Percentiles rank a stretch among this genome's conserved stretches.
These are phyloP conservation scores for Fragum whitleyi DNA, from an alignment of 2,888 invertebrate genomes.

Conservation along the genomic window DNA sequence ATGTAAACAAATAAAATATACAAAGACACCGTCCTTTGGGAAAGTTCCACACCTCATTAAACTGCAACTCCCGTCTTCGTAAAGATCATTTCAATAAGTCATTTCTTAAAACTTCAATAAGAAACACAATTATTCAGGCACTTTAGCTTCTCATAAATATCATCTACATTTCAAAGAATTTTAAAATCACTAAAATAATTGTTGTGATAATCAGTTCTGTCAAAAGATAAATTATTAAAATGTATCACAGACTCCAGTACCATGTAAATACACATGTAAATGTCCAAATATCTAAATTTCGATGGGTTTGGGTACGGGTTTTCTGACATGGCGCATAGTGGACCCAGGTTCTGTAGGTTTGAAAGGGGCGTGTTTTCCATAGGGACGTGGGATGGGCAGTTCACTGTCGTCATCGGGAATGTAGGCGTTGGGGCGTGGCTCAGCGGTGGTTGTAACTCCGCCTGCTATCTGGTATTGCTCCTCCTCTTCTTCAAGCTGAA, in stretches of 20 bases:
- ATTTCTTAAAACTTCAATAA: no score
- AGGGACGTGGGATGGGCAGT: constrained; percentile 85
- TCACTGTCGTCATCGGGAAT: constrained; percentile 85
- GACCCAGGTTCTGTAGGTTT: constrained; percentile 84
- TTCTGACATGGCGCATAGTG: constrained; percentile 84
- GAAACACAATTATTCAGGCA: no score
- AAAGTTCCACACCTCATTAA: no score
- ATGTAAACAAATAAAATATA: background rate
- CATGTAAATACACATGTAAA: background rate
- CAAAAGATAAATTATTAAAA: no score
- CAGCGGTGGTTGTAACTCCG: constrained; percentile 84
- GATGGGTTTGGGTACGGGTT: constrained; percentile 85
- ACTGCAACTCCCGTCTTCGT: no score
- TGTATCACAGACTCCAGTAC: constrained; percentile 3
- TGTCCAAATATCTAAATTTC: constrained; percentile 80
- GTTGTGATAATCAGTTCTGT: no score
- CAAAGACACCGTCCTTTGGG: background rate
- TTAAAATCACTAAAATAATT: no score
- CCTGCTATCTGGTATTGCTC: constrained; percentile 83
- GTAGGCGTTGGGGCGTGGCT: constrained; percentile 85
- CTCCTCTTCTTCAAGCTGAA: constrained; percentile 82
- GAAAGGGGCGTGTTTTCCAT: constrained; percentile 85
- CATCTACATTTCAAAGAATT: no score
- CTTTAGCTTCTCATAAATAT: no score
- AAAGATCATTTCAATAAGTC: no score